A percentile compares a stretch with the other conserved stretches of the same genome.
phyloP scores from a whole-genome alignment of 2,888 invertebrate genomes.

The Machimus rusticus region DNA sequence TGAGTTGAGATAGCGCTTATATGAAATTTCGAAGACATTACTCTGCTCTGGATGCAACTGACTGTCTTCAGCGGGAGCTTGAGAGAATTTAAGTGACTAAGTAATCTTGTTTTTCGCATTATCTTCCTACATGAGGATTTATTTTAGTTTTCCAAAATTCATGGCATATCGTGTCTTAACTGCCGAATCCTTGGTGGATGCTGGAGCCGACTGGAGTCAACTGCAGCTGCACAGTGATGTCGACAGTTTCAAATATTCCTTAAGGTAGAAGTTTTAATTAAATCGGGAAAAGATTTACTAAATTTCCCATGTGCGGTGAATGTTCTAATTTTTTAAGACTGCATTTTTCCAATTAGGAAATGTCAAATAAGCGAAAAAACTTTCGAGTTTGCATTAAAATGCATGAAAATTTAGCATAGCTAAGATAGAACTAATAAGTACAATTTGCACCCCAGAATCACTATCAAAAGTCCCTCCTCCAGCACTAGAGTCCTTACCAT shows the following conservation, averaged over 20 bases:
- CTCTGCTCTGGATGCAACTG: neutral
- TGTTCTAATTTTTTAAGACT: neutral
- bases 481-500: neutral
- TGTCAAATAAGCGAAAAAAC: neutral
- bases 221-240: neutral
- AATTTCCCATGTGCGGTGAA: neutral
- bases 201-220: neutral
- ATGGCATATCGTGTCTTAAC: neutral
- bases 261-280: neutral
- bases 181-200: neutral
- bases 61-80: neutral
- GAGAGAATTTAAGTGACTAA: neutral
- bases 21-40: neutral
- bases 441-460: neutral
- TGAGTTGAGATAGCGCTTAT: neutral
- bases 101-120: neutral
- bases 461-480: neutral
- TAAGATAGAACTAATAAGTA: neutral
- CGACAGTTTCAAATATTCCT: neutral
- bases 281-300: neutral
- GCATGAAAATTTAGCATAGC: neutral
- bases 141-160: neutral
- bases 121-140: neutral
- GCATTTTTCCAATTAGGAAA: neutral
- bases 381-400: neutral